phyloP scores from a whole-genome alignment of 2,797 vertebrate species.

The Tragelaphus eurycerus region DNA sequence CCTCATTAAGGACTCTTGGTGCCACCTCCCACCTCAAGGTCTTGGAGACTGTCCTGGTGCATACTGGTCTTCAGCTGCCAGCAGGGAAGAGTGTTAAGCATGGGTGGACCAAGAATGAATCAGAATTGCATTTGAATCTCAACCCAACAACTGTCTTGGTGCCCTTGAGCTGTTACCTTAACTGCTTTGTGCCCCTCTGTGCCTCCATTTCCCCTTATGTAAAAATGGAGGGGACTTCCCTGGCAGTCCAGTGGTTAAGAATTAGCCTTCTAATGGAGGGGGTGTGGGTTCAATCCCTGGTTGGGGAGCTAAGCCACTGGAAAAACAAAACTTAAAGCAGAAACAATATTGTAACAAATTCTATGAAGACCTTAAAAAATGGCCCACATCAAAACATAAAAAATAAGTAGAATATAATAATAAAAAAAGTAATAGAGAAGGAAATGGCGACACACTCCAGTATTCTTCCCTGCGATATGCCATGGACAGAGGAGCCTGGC shows the following conservation, averaged over 20 bases:
- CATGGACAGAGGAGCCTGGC: background rate
- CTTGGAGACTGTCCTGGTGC: background rate
- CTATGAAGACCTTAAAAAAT: background rate
- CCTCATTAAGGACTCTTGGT: background rate
- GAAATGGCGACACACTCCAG: background rate
- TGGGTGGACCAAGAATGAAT: too few species aligned
- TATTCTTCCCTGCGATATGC: background rate
- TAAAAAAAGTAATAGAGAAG: background rate
- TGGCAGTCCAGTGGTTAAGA: background rate
- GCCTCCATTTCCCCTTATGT: background rate
- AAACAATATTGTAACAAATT: background rate
- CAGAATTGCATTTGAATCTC: background rate
- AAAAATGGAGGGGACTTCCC: background rate
- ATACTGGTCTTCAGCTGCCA: background rate
- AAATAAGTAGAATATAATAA: background rate
- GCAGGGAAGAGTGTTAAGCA: background rate
- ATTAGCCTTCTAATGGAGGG: background rate
- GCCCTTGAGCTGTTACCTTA: background rate
- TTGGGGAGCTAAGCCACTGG: rapidly evolving
- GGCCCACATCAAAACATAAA: background rate
- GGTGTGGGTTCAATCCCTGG: background rate
- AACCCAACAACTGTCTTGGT: background rate
- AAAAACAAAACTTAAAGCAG: background rate
- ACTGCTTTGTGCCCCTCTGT: background rate
- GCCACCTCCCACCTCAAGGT: background rate